Percentiles rank a stretch among this genome's conserved stretches.
Evolutionary conservation across 2,888 invertebrate genomes (phyloP).

Genomic region (Folsomia candida): DNA sequence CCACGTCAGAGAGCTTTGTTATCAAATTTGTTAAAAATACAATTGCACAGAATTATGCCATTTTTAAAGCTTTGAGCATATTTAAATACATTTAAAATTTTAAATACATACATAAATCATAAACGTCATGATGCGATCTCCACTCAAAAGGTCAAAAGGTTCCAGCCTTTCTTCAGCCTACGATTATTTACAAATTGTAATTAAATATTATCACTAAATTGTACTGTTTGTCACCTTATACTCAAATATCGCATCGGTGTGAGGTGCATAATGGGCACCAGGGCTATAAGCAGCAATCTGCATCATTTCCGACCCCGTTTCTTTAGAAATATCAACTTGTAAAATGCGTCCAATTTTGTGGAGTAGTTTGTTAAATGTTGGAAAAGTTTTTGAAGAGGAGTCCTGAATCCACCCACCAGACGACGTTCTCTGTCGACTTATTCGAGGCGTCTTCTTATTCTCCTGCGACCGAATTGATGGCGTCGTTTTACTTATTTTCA

Average conservation of each 20-base stretch:
- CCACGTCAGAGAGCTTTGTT: slow-evolving; percentile 41
- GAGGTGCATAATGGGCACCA: slow-evolving; percentile 57
- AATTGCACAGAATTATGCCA: not conserved
- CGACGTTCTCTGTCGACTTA: slow-evolving; percentile 36
- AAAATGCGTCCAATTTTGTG: not conserved
- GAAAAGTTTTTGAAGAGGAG: slow-evolving; percentile 26
- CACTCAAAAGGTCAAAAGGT: slow-evolving; percentile 29
- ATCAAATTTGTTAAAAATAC: not conserved
- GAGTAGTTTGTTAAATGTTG: not conserved
- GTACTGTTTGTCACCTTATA: slow-evolving; percentile 15
- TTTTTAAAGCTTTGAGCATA: too few relatives aligned
- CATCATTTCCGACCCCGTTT: slow-evolving; percentile 22
- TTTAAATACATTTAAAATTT: not conserved
- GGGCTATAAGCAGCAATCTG: slow-evolving; percentile 51
- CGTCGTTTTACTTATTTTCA: slow-evolving; percentile 27
- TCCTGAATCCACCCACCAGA: slow-evolving; percentile 38
- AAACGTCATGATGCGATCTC: slow-evolving; percentile 51
- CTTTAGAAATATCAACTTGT: slow-evolving; percentile 19
- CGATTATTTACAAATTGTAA: not conserved
- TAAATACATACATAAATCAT: slow-evolving; percentile 51
- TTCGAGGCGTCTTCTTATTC: slow-evolving; percentile 14
- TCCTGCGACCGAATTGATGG: not conserved
- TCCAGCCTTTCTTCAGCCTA: slow-evolving; percentile 21
- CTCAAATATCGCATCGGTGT: slow-evolving; percentile 51
- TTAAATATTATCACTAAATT: not conserved